These are phyloP conservation scores for Sycophaga agraensis DNA, from an alignment of 1,140 invertebrate species.

Conservation along the genomic window DNA sequence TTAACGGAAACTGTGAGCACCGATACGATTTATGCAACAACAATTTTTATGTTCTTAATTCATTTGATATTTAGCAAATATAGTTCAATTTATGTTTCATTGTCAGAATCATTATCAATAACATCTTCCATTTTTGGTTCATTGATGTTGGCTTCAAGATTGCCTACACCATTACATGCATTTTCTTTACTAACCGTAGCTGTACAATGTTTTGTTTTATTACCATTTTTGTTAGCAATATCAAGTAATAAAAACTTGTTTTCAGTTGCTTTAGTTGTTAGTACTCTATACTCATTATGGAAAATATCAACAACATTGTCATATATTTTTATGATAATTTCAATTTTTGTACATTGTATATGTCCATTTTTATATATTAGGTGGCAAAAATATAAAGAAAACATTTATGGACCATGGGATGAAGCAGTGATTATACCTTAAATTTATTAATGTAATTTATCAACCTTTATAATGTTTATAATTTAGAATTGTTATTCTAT, in stretches of 20 bases:
- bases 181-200: constrained; percentile 86
- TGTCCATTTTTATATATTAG: constrained; percentile 80
- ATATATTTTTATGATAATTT: constrained; percentile 63
- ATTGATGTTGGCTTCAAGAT: constrained; percentile 89
- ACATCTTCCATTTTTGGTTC: constrained; percentile 92
- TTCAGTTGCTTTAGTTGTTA: constrained; percentile 35
- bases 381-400: constrained; percentile 86
- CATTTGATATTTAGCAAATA: constrained; percentile 94
- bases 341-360: constrained; percentile 69
- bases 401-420: constrained; percentile 95
- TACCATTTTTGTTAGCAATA: constrained; percentile 72
- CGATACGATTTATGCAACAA: constrained; percentile 93
- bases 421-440: constrained; percentile 70
- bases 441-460: no score
- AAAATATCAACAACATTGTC: constrained; percentile 62
- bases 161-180: constrained; percentile 80
- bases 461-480: neutral
- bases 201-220: constrained; percentile 84
- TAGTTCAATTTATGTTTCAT: constrained; percentile 75
- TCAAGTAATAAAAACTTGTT: constrained; percentile 41
- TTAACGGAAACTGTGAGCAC: constrained; percentile 94
- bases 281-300: constrained; percentile 60
- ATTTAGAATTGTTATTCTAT: no score
- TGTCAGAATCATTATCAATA: constrained; percentile 80
- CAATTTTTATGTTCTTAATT: constrained; percentile 81